Evolutionary conservation across 2,113 vertebrate genomes (phyloP), one percentile per base, ranked within the genome.

Genomic region (Syngnathus typhle): DNA sequence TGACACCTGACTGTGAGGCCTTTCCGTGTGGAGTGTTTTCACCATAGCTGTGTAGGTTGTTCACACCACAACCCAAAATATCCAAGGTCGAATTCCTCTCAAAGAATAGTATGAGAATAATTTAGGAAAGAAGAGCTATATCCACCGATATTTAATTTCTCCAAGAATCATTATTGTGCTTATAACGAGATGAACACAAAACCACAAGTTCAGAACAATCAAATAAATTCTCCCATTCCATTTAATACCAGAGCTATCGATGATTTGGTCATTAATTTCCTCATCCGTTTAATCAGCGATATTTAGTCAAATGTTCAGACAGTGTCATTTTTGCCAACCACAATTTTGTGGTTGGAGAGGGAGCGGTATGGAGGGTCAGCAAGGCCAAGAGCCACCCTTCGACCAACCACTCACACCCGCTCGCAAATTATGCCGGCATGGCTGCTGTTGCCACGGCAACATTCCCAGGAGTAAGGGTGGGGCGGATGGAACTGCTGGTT

Each of bases 361-460:
- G 44, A 32, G 62, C 7, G 36, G 32, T 47, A 44, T 41, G 47
- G 23, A 56, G 63, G 59, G 11, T 2, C 41, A 9, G 41, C 49
- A 65, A 59, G 66, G 70, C 76, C 67, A 80, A 75, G 56, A 80
- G 68, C 80, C 70, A 75, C 75, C 81, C 82, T 70, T 71, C 55
- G 1, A 70, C 69, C 75, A 61, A 61, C 43, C 76, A 73, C 68
- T 60, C 63, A 64, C 39, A 47, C 72, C 54, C 44, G 43, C 65
- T 69, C 54, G 54, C 60, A 82, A 83, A 87, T 87, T 83, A 75
- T 80, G 73, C 83, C 52, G 75, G 80, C 85, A 85, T 84, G 85
- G 80, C 79, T 85, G 81, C 84, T 64, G 89, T 90, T 87, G 75
- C 83, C 82, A 88, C 74, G 83, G 86, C 80, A 87, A 88, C 87